Evolutionary conservation across 2,113 vertebrate species (phyloP).

Genomic region (Potamarius usumacintae): DNA sequence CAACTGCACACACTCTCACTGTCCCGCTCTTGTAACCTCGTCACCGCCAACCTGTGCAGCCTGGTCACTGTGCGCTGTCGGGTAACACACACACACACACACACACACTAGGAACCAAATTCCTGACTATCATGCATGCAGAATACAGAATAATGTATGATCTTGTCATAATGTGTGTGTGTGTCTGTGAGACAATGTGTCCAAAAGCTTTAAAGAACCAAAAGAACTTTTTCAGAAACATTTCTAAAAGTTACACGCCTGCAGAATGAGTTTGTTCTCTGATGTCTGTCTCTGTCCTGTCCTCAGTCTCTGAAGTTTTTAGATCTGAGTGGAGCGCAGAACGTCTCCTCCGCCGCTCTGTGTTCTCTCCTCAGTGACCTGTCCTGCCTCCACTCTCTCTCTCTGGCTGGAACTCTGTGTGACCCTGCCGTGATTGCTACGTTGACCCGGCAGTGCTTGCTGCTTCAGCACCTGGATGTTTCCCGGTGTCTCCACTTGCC

Average conservation of each 20-base stretch:
- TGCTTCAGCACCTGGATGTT: constrained; percentile 69
- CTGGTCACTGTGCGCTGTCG: constrained; percentile 77
- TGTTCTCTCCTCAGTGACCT: constrained; percentile 63
- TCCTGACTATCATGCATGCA: not conserved
- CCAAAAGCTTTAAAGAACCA: not conserved
- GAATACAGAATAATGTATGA: not conserved
- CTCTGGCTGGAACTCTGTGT: constrained; percentile 63
- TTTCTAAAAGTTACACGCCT: not conserved
- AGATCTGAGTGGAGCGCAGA: constrained; percentile 67
- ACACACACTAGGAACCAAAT: not conserved
- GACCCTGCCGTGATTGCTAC: constrained; percentile 61
- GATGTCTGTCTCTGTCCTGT: not conserved
- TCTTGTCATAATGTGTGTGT: not conserved
- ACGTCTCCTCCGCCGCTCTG: constrained; percentile 63
- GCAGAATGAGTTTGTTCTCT: not conserved
- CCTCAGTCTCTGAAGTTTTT: constrained; percentile 66
- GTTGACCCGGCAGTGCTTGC: constrained; percentile 51
- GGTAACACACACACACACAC: constrained; percentile 63
- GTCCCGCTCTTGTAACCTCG: constrained; percentile 65
- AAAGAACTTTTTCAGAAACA: not conserved
- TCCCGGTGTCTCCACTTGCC: constrained; percentile 66
- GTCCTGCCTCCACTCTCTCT: constrained; percentile 64
- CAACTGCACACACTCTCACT: constrained; percentile 78
- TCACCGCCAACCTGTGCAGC: constrained; percentile 69
- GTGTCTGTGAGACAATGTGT: no score